phyloP scores from a whole-genome alignment of 1,140 invertebrate genomes.

The Calephelis nemesis region DNA sequence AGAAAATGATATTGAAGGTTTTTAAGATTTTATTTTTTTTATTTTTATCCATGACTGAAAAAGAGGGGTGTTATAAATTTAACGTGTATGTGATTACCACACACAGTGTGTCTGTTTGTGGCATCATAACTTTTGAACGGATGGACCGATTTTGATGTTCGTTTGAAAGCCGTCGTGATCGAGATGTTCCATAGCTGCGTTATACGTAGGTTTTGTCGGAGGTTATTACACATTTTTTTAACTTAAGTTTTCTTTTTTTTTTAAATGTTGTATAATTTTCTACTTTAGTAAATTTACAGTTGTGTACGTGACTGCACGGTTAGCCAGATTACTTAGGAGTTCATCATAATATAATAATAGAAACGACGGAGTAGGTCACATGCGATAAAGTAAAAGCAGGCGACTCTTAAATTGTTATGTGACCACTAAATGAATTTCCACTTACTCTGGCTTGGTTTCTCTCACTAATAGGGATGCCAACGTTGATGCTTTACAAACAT shows the following conservation, averaged over 20 bases:
- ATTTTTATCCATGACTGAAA: too few relatives aligned
- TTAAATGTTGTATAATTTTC: not conserved
- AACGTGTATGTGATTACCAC: too few relatives aligned
- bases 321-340: slow-evolving; percentile 10
- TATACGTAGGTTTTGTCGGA: too few relatives aligned
- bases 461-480: not conserved
- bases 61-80: too few relatives aligned
- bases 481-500: not conserved
- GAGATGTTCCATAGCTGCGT: too few relatives aligned
- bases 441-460: slow-evolving; percentile 28
- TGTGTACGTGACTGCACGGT: not conserved
- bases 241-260: not conserved
- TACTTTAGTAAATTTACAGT: slow-evolving; percentile 1
- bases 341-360: slow-evolving; percentile 15
- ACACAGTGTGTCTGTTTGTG: too few relatives aligned
- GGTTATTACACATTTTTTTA: not conserved
- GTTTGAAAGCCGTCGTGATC: too few relatives aligned
- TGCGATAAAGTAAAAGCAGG: slow-evolving; percentile 38
- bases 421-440: slow-evolving; percentile 42
- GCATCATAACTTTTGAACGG: too few relatives aligned
- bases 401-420: slow-evolving; percentile 41
- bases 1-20: too few relatives aligned
- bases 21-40: too few relatives aligned
- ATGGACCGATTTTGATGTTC: too few relatives aligned
- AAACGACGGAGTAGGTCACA: slow-evolving; percentile 20